Evolutionary conservation across 2,797 vertebrate species (phyloP).

Genomic region (Gobio occitaniae): DNA sequence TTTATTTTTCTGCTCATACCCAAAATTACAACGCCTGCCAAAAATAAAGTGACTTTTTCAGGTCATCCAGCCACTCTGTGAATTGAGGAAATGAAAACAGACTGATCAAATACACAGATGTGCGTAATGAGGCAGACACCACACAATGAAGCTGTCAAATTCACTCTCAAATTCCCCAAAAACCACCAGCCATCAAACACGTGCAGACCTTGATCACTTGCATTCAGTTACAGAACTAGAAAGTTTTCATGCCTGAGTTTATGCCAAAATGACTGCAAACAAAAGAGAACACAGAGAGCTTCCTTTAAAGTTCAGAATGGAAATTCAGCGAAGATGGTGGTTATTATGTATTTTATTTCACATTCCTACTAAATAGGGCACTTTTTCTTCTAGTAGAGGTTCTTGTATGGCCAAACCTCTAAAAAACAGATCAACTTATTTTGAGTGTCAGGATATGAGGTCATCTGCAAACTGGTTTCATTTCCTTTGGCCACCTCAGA

Average conservation of each 20-base stretch:
- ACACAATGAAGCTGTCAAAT: conserved; percentile 39
- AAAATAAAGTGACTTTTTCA: conserved; percentile 45
- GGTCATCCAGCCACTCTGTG: conserved; percentile 32
- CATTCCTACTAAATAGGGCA: background rate
- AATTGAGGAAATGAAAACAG: conserved; percentile 43
- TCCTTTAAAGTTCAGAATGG: conserved; percentile 23
- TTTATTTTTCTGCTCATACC: background rate
- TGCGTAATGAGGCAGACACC: conserved; percentile 37
- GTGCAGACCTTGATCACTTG: conserved; percentile 36
- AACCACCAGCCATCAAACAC: conserved; percentile 39
- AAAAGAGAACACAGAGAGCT: conserved; percentile 4
- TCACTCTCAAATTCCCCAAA: conserved; percentile 21
- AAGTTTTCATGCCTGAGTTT: conserved; percentile 20
- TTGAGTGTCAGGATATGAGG: conserved; percentile 65
- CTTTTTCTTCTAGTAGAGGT: background rate
- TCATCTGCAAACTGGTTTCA: conserved; percentile 67
- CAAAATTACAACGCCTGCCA: conserved; percentile 1
- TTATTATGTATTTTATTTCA: conserved; percentile 30
- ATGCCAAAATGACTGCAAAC: conserved; percentile 25
- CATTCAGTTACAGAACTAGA: conserved; percentile 24
- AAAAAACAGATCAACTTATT: conserved; percentile 11
- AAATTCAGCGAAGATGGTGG: conserved; percentile 11
- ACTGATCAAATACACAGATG: conserved; percentile 44
- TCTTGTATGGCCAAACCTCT: conserved; percentile 5
- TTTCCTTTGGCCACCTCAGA: conserved; percentile 64